Base-by-base conservation (phyloP, 2,888 invertebrate species). In the Catocala nupta region DNA sequence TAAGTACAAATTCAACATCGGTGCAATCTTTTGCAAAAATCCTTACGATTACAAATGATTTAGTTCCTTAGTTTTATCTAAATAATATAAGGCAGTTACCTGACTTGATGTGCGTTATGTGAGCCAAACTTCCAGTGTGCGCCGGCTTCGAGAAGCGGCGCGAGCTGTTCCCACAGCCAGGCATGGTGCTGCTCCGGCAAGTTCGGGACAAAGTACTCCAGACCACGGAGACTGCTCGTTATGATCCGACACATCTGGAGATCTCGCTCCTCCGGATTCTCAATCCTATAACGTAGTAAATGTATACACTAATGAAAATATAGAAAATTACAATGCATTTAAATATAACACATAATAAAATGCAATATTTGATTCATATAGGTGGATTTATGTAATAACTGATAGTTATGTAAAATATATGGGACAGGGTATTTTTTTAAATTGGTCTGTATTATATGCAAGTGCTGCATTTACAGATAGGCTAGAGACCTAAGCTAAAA, bases 91-190 rank as follows among this genome's bases (percentile, higher is more conserved):
- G 12, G 11, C 13, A 16, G 5, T 44, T 51, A 86, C 89, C 88
- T 80, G 65, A 90, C 67, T 25, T 68, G 78, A 5, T 61, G 65
- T 36, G 93, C 83, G 75, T 95, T 94, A 78, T 95, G 94, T 71
- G 95, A 95, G 1, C 95, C 92, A 48, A 96, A 93, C 79, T 96
- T 96, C 98, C 98, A 98, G 90, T 97, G 98, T 83, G 95, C 95
- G 33, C 86, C 82, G 73, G 95, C 94, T 0, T 90, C 90, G 64
- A 97, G 84, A 55, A 97, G 89, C 55, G 92, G 91, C 2, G 78
- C 72, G 72, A 96, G 93, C 60, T 90, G 88, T 0, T 94, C 94
- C 60, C 90, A 84, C 50, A 95, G 94, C 82, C 95, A 95, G 10
- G 95, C 95, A 76, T 96, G 95, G 1, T 70, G 96, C 91, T 74